These are phyloP conservation scores for Formica selysi DNA, from an alignment of 1,140 invertebrate genomes.

Conservation along the genomic window DNA sequence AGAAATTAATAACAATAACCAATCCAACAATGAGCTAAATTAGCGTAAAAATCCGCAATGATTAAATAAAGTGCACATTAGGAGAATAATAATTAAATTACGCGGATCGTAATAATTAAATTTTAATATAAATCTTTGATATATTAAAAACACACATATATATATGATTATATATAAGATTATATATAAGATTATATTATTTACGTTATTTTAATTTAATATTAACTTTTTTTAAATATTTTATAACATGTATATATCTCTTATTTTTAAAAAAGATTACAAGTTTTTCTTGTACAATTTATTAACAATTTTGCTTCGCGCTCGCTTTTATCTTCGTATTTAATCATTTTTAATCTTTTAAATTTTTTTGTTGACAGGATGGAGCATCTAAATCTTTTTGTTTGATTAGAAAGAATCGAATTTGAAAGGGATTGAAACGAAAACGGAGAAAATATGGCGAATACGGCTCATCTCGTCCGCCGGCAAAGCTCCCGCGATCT, in stretches of 20 bases:
- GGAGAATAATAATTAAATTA: neutral
- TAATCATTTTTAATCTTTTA: neutral
- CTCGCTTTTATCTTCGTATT: neutral
- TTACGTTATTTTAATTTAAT: neutral
- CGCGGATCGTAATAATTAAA: neutral
- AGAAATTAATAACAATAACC: constrained; percentile 1
- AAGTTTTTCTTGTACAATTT: neutral
- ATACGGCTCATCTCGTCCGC: constrained; percentile 94
- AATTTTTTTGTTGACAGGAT: constrained; percentile 78
- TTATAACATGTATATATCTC: neutral
- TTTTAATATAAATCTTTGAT: constrained; percentile 7
- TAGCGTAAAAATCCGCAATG: neutral
- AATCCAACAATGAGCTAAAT: neutral
- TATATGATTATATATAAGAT: neutral
- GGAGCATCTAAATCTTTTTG: constrained; percentile 77
- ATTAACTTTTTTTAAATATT: neutral
- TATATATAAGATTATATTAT: neutral
- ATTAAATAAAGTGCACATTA: neutral
- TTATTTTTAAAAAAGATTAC: neutral
- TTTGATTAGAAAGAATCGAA: constrained; percentile 74
- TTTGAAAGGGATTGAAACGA: constrained; percentile 34
- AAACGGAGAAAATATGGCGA: constrained; percentile 89
- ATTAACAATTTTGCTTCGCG: neutral
- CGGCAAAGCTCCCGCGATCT: constrained; percentile 94
- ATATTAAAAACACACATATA: neutral